Conservation (phyloP, 2,888 invertebrate genomes). For the Drosophila monieri region DNA sequence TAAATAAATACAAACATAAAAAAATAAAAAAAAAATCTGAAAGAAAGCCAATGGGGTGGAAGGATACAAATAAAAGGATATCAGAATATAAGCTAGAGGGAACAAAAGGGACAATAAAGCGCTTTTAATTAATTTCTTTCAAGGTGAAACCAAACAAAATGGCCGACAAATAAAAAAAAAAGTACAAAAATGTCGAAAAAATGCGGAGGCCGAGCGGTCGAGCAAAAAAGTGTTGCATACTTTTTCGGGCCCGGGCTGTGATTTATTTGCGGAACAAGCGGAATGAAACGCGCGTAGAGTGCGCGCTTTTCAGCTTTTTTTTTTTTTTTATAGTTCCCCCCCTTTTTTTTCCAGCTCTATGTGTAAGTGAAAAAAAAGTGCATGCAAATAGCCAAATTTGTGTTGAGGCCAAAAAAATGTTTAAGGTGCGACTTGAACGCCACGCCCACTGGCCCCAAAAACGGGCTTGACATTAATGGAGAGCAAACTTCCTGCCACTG, state of each 20-base stretch:
- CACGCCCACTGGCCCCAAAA: slow-evolving; percentile 23
- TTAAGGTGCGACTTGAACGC: slow-evolving; percentile 37
- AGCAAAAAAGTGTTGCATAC: slow-evolving; percentile 54
- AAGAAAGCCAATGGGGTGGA: slow-evolving; percentile 9
- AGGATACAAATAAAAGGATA: slow-evolving; percentile 4
- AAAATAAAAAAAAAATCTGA: slow-evolving; percentile 20
- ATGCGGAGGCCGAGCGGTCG: slow-evolving; percentile 44
- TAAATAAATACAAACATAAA: slow-evolving; percentile 29
- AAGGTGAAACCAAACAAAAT: slow-evolving; percentile 33
- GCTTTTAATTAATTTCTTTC: slow-evolving; percentile 48
- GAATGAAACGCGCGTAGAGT: slow-evolving; percentile 25
- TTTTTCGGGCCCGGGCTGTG: slow-evolving; percentile 56
- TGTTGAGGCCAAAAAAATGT: slow-evolving; percentile 38
- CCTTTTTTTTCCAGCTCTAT: not conserved
- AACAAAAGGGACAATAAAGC: slow-evolving; percentile 31
- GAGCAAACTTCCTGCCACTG: slow-evolving; percentile 12
- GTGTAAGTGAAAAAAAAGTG: slow-evolving; percentile 30
- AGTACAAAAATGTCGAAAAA: not conserved
- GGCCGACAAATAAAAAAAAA: not conserved
- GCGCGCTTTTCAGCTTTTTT: not conserved
- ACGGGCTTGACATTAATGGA: slow-evolving; percentile 54
- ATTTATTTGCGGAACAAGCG: slow-evolving; percentile 57
- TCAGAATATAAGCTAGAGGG: not conserved
- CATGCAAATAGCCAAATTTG: slow-evolving; percentile 64
- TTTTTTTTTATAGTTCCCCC: not conserved